Base-by-base conservation (phyloP, 1,140 invertebrate species). In the Bombus huntii region DNA sequence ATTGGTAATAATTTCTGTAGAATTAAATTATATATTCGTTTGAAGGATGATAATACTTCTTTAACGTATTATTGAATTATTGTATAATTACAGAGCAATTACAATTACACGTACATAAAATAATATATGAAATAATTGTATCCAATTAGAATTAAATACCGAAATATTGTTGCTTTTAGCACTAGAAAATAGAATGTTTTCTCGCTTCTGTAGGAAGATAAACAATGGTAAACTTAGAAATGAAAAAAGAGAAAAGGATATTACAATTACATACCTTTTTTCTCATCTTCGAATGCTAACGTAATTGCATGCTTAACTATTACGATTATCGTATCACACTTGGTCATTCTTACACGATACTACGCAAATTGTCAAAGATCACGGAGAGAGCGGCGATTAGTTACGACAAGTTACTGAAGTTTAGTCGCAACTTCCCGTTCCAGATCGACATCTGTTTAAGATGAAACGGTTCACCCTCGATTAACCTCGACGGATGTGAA, bases 401-500 rank as follows among this genome's bases (percentile, higher is more conserved):
- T 68, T 59, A 68, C n/a, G 28, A 34, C 34, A 89, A 89, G 80
- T 89, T 89, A 18, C 42, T 18, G 53, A 71, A 83, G 78, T 89
- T 90, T 82, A 74, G 80, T 82, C 34, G 68, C 66, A 92, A 89
- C 80, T 88, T 88, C 2, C 77, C 34, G 57, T 77, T 78, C 70
- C 53, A 76, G 71, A 90, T 83, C 91, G 86, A 91, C 92, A 92
- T 91, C 89, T 92, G 91, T 68, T 80, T 91, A 91, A 91, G 89
- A 92, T 92, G 83, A 85, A 89, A 34, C 74, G 75, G 74, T 81
- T 89, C 89, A 74, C 81, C 85, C 72, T 22, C 86, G 83, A 90
- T 87, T 91, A 81, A 87, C 91, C 91, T 37, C 62, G 34, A 68
- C 59, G 66, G 62, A 72, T 71, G 75, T 70, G 87, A 87, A 87